Evolutionary conservation across 2,797 vertebrate species (phyloP).

Genomic region (Hoplostethus mediterraneus): DNA sequence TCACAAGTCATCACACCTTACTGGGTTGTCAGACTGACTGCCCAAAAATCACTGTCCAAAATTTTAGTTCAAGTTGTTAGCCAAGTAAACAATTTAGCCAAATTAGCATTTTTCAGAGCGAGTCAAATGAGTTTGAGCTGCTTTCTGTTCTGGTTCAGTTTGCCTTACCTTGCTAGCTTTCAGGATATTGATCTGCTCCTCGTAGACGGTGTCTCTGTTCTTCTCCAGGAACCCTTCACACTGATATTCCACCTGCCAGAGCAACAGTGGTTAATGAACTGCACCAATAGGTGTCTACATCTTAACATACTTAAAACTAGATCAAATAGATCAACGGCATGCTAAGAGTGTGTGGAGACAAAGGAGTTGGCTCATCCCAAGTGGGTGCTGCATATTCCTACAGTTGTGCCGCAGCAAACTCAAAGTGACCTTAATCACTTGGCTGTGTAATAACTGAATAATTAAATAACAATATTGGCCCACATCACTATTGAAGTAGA

Average conservation of each 20-base stretch:
- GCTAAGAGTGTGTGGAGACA: too few species aligned
- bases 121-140: too few species aligned
- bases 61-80: too few species aligned
- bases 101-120: too few species aligned
- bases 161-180: slow-evolving; percentile 93
- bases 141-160: neutral
- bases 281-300: neutral
- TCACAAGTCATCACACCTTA: too few species aligned
- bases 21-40: too few species aligned
- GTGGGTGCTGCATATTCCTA: neutral
- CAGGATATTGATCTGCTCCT: slow-evolving; percentile 97
- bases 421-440: neutral
- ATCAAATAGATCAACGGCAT: too few species aligned
- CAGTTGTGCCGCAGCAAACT: neutral
- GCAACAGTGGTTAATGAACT: neutral
- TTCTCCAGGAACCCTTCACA: slow-evolving; percentile 96
- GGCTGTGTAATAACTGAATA: too few species aligned
- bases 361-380: neutral
- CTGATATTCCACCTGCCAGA: slow-evolving; percentile 92
- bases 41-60: too few species aligned
- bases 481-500: too few species aligned
- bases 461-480: too few species aligned
- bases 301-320: neutral
- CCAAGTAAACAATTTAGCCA: too few species aligned
- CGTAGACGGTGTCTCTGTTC: slow-evolving; percentile 96